These are phyloP conservation scores for Pristis pectinata DNA, from an alignment of 2,797 vertebrate genomes.

Conservation along the genomic window DNA sequence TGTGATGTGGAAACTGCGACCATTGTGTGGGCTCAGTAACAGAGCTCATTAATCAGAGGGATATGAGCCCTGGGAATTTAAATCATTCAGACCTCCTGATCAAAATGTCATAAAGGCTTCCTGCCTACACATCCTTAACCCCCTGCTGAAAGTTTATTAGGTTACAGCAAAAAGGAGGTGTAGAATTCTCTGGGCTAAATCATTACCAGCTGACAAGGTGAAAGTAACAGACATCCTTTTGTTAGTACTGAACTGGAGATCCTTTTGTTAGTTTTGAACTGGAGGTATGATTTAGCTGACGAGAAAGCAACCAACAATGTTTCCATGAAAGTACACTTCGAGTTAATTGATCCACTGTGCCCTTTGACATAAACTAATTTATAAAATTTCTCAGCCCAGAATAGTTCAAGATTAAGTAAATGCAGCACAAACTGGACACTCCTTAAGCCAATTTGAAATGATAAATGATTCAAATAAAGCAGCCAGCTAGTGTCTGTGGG, in stretches of 20 bases:
- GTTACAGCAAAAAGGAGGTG: no score
- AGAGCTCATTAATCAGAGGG: no score
- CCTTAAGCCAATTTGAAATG: constrained; percentile 12
- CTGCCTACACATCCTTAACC: neutral
- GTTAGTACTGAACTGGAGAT: no score
- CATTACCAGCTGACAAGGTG: neutral
- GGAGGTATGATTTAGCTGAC: neutral
- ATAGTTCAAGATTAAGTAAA: constrained; percentile 4
- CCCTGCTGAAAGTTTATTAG: neutral
- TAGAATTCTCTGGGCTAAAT: no score
- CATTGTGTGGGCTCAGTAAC: no score
- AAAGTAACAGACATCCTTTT: neutral
- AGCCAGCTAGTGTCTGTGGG: neutral
- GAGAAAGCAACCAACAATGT: neutral
- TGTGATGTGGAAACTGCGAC: no score
- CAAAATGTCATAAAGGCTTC: neutral
- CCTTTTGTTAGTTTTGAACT: neutral
- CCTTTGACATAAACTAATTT: neutral
- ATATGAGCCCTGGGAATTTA: neutral
- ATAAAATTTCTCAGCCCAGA: neutral
- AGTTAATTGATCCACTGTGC: neutral
- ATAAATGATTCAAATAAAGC: constrained; percentile 18
- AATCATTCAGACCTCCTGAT: neutral
- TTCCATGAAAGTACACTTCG: neutral
- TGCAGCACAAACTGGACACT: neutral